Conservation (phyloP, 2,113 vertebrate species). For the Bucco capensis region DNA sequence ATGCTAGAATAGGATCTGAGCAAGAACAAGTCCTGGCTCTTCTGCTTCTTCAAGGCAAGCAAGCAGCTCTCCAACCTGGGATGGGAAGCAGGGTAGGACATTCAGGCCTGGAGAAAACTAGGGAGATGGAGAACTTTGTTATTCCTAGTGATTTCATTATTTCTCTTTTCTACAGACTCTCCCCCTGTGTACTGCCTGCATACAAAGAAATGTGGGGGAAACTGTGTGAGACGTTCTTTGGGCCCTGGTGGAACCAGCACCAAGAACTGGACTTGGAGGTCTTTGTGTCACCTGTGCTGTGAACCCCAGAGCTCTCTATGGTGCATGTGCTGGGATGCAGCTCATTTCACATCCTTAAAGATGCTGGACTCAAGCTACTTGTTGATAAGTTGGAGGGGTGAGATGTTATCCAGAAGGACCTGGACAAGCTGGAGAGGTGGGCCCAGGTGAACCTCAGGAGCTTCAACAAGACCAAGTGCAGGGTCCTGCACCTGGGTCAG, state of each 20-base stretch:
- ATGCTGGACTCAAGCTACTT: too few relatives aligned
- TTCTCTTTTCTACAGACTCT: not conserved
- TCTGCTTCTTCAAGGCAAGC: not conserved
- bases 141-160: not conserved
- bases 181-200: not conserved
- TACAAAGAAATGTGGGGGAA: not conserved
- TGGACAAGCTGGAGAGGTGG: too few relatives aligned
- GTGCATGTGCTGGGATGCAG: fast-evolving
- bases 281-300: not conserved
- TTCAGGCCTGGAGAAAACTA: not conserved
- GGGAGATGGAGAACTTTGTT: not conserved
- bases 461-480: too few relatives aligned
- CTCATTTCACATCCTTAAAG: not conserved
- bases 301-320: not conserved
- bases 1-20: not conserved
- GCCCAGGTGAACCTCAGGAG: too few relatives aligned
- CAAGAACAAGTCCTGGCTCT: not conserved
- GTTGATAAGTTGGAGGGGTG: too few relatives aligned
- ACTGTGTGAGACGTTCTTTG: not conserved
- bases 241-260: not conserved
- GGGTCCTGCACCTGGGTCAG: too few relatives aligned
- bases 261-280: not conserved
- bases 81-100: not conserved
- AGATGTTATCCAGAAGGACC: too few relatives aligned
- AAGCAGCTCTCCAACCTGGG: not conserved